Conservation (phyloP, 37 sponge, comb jelly and placozoan species). For the Beroe forskalii region DNA sequence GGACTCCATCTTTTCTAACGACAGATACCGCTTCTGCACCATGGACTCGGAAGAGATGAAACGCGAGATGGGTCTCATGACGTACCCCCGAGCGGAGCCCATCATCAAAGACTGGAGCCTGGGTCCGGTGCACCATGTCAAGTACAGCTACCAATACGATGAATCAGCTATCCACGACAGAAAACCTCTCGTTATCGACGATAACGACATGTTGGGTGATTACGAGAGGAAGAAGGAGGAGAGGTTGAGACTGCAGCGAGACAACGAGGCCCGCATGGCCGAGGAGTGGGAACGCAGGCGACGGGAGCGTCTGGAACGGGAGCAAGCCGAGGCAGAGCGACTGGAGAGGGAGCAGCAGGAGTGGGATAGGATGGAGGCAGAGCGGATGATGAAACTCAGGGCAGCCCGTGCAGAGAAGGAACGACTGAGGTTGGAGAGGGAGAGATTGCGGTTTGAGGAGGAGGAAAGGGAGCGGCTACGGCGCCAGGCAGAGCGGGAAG, state of each 20-base stretch:
- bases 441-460: background rate
- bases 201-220: conserved; percentile 4
- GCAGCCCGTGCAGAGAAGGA: conserved; percentile 20
- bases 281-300: conserved; percentile 13
- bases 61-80: background rate
- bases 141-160: background rate
- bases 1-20: background rate
- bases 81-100: conserved; percentile 20
- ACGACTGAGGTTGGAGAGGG: background rate
- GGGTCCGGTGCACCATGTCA: background rate
- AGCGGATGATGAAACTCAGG: background rate
- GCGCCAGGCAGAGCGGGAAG: conserved; percentile 6
- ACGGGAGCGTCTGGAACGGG: background rate
- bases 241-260: background rate
- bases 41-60: background rate
- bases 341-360: background rate
- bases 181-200: background rate
- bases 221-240: conserved; percentile 37
- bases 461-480: background rate
- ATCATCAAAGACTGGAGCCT: conserved; percentile 2
- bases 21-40: background rate
- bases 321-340: conserved; percentile 6
- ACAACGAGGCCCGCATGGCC: background rate
- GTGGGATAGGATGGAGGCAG: conserved; percentile 8
- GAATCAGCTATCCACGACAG: background rate